Percentiles rank a stretch among this genome's conserved stretches.
phyloP scores from a whole-genome alignment of 1,140 invertebrate genomes.

The Drosophila miranda region DNA sequence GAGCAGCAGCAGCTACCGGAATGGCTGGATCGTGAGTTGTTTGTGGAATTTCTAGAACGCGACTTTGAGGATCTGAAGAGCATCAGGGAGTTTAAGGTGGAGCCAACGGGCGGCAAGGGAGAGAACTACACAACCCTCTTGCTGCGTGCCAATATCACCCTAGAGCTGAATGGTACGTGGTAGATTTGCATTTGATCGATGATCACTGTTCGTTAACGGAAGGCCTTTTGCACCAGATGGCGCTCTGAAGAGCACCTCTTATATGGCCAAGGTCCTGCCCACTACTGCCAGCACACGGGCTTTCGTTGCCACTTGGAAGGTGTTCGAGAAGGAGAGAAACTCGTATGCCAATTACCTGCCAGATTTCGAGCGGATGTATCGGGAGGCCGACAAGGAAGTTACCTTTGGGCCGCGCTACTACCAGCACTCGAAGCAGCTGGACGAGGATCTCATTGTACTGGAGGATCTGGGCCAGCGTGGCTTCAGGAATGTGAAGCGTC shows the following conservation, averaged over 20 bases:
- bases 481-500: slow-evolving; percentile 84
- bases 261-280: slow-evolving; percentile 63
- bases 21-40: slow-evolving; percentile 42
- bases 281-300: slow-evolving; percentile 17
- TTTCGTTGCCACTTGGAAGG: slow-evolving; percentile 57
- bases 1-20: slow-evolving; percentile 16
- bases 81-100: slow-evolving; percentile 41
- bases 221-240: slow-evolving; percentile 36
- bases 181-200: neutral
- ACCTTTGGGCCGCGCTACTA: slow-evolving; percentile 58
- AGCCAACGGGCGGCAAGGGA: slow-evolving; percentile 44
- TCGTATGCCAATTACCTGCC: slow-evolving; percentile 59
- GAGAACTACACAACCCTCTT: slow-evolving; percentile 69
- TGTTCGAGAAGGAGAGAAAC: slow-evolving; percentile 66
- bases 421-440: slow-evolving; percentile 1
- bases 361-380: slow-evolving; percentile 71
- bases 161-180: slow-evolving; percentile 50
- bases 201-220: neutral
- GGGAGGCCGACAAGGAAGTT: slow-evolving; percentile 47
- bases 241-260: slow-evolving; percentile 29
- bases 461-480: slow-evolving; percentile 84
- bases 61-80: slow-evolving; percentile 48
- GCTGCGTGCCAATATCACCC: slow-evolving; percentile 37
- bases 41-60: slow-evolving; percentile 36
- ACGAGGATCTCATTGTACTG: slow-evolving; percentile 80